Percentiles rank a stretch among this genome's conserved stretches.
These are phyloP conservation scores for Grammomys dolichurus DNA, from an alignment of 2,113 vertebrate species.

Conservation along the genomic window DNA sequence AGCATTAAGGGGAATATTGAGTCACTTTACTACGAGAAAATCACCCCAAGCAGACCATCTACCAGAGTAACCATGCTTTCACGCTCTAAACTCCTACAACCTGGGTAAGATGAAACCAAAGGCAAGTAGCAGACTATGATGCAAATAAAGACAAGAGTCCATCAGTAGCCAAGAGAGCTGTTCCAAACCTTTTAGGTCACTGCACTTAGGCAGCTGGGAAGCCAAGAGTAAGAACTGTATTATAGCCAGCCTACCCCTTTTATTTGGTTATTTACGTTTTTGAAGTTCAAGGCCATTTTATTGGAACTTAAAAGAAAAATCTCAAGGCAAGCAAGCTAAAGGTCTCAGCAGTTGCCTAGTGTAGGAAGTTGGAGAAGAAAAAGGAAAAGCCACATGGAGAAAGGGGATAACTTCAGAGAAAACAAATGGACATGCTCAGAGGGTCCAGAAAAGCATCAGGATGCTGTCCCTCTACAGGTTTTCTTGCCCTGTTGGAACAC, in stretches of 20 bases:
- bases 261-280: background rate
- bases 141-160: background rate
- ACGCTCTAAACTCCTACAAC: background rate
- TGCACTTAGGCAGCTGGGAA: background rate
- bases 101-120: background rate
- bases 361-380: background rate
- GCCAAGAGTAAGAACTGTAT: background rate
- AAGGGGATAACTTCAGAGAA: background rate
- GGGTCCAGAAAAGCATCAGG: background rate
- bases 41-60: too few species aligned
- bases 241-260: background rate
- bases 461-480: background rate
- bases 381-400: background rate
- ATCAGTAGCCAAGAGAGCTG: background rate
- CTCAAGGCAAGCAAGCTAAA: background rate
- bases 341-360: background rate
- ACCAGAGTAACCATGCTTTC: background rate
- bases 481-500: background rate
- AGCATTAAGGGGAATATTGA: background rate
- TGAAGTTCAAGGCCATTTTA: background rate
- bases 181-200: background rate
- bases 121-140: background rate
- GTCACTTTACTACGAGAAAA: background rate
- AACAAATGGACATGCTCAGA: background rate
- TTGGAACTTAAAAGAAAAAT: background rate